Percentiles rank a stretch among this genome's conserved stretches.
These are phyloP conservation scores for Drosophila flavopinicola DNA, from an alignment of 2,888 invertebrate genomes.

Conservation along the genomic window DNA sequence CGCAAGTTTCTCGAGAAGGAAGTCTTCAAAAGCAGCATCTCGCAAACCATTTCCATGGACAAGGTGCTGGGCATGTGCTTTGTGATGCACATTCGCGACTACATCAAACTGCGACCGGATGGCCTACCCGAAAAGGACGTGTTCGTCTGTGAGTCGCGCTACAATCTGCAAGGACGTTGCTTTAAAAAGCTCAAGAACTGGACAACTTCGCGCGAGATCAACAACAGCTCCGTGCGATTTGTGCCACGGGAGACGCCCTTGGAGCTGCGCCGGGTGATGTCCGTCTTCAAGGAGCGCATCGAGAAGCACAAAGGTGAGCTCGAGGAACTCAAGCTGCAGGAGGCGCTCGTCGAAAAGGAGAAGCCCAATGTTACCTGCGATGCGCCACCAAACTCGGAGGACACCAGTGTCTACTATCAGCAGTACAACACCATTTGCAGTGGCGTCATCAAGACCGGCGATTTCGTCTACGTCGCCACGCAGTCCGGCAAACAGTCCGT, in stretches of 20 bases:
- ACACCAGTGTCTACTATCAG: conserved; percentile 94
- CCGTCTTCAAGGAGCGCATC: conserved; percentile 95
- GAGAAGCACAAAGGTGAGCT: conserved; percentile 96
- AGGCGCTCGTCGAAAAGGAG: conserved; percentile 93
- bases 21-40: conserved; percentile 97
- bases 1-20: conserved; percentile 97
- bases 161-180: conserved; percentile 92
- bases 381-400: conserved; percentile 88
- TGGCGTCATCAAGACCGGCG: conserved; percentile 94
- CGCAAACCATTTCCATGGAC: conserved; percentile 92
- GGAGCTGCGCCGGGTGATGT: conserved; percentile 94
- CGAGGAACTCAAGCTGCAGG: conserved; percentile 92
- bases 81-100: conserved; percentile 97
- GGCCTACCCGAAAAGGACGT: conserved; percentile 96
- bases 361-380: conserved; percentile 93
- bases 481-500: conserved; percentile 95
- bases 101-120: conserved; percentile 94
- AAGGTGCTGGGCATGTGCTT: conserved; percentile 95
- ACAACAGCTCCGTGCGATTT: conserved; percentile 86
- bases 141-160: conserved; percentile 98
- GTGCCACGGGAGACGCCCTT: conserved; percentile 89
- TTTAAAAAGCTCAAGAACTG: conserved; percentile 97
- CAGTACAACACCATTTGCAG: conserved; percentile 94
- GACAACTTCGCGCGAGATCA: conserved; percentile 86
- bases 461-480: conserved; percentile 97